These are phyloP conservation scores for Metopolophium dirhodum DNA, from an alignment of 1,140 invertebrate species.

Conservation along the genomic window DNA sequence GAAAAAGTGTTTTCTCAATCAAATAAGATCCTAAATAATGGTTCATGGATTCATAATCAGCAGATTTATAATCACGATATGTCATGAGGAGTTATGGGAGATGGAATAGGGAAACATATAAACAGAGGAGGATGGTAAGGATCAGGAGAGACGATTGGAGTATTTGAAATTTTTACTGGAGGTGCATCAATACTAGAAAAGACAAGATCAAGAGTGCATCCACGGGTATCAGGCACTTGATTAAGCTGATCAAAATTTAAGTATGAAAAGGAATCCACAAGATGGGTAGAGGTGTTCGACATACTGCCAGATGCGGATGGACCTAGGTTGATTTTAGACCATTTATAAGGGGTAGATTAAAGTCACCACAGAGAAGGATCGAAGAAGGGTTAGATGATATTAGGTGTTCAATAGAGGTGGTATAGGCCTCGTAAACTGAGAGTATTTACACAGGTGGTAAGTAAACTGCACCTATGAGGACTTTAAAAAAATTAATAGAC, in stretches of 20 bases:
- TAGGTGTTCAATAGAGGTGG: neutral
- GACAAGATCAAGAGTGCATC: neutral
- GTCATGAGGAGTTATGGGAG: neutral
- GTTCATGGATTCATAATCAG: neutral
- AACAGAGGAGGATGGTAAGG: neutral
- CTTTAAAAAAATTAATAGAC: neutral
- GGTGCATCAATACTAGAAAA: neutral
- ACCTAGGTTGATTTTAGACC: neutral
- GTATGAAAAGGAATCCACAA: neutral
- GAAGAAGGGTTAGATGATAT: neutral
- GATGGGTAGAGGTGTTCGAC: neutral
- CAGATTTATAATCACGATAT: neutral
- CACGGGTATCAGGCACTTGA: neutral
- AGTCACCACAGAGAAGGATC: neutral
- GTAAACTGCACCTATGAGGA: neutral
- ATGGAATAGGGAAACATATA: neutral
- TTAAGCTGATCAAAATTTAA: neutral
- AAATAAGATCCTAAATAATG: neutral
- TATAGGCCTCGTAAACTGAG: too few species aligned
- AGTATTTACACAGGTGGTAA: neutral
- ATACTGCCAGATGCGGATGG: neutral
- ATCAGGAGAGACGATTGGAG: neutral
- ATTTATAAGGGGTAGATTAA: neutral
- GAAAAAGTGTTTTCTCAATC: neutral
- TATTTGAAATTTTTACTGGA: neutral